These are phyloP conservation scores for Pristionchus japonicus DNA, from an alignment of 2,888 invertebrate species.

Conservation along the genomic window DNA sequence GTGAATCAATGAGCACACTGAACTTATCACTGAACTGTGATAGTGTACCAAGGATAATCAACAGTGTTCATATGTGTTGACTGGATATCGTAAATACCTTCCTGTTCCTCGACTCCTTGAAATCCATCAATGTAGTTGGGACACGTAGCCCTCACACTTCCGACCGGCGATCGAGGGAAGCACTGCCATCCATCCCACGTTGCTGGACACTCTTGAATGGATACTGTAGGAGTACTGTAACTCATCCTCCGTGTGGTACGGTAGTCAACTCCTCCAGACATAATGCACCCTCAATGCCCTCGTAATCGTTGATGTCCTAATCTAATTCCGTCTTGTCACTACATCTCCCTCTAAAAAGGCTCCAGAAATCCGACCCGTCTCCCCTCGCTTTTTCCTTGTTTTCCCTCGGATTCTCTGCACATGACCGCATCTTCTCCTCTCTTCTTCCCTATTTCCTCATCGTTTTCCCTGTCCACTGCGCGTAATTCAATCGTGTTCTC, in stretches of 20 bases:
- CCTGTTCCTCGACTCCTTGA: background rate
- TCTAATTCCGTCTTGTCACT: background rate
- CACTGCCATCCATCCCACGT: constrained; percentile 75
- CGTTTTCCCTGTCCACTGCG: background rate
- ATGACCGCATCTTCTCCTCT: background rate
- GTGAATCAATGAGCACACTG: background rate
- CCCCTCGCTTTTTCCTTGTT: constrained; percentile 24
- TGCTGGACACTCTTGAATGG: constrained; percentile 62
- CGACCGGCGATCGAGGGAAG: constrained; percentile 53
- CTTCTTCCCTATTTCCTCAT: background rate
- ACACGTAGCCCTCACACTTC: constrained; percentile 50
- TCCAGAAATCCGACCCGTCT: background rate
- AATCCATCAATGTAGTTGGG: constrained; percentile 67
- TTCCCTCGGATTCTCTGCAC: background rate
- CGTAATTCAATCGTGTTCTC: constrained; percentile 23
- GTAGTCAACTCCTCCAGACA: too few relatives aligned
- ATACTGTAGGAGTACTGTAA: too few relatives aligned
- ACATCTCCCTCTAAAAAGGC: background rate
- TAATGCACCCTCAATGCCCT: too few relatives aligned
- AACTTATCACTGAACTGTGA: too few relatives aligned
- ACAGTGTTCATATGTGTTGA: too few relatives aligned
- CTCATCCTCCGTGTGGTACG: too few relatives aligned
- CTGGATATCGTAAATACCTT: too few relatives aligned
- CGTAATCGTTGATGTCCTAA: background rate
- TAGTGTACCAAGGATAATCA: too few relatives aligned